These are phyloP conservation scores for Euclidia mi DNA, from an alignment of 2,888 invertebrate genomes.

Conservation along the genomic window DNA sequence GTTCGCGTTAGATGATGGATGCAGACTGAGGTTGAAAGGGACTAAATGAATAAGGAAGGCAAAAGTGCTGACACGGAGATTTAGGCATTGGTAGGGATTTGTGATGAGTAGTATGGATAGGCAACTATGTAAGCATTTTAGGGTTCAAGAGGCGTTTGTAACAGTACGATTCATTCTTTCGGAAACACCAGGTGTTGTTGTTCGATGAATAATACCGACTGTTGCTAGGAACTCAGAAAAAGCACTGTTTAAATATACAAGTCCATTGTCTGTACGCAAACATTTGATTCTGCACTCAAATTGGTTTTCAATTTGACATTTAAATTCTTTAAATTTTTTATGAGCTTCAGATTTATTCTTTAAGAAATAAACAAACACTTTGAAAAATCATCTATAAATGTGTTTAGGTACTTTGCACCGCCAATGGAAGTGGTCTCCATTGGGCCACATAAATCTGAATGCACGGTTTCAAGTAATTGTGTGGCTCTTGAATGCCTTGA, in stretches of 20 bases:
- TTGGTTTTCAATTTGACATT: slow-evolving; percentile 30
- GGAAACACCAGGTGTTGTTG: slow-evolving; percentile 44
- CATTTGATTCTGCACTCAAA: slow-evolving; percentile 19
- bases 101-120: no score
- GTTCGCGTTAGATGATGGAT: no score
- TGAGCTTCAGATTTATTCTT: background rate
- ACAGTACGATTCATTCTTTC: slow-evolving; percentile 56
- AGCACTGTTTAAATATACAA: slow-evolving; percentile 25
- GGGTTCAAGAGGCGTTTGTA: no score
- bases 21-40: no score
- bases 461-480: slow-evolving; percentile 7
- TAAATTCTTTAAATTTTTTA: background rate
- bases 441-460: slow-evolving; percentile 40
- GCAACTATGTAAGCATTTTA: no score
- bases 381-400: slow-evolving; percentile 32
- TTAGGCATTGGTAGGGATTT: no score
- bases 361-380: background rate
- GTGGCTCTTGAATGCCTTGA: slow-evolving; percentile 3
- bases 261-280: slow-evolving; percentile 28
- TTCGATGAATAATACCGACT: slow-evolving; percentile 4
- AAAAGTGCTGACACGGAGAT: no score
- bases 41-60: no score
- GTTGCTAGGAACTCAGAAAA: slow-evolving; percentile 1
- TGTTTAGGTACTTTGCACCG: slow-evolving; percentile 30
- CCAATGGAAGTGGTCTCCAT: slow-evolving; percentile 35